Evolutionary conservation across 2,113 vertebrate genomes (phyloP).

Genomic region (Labeo catla): DNA sequence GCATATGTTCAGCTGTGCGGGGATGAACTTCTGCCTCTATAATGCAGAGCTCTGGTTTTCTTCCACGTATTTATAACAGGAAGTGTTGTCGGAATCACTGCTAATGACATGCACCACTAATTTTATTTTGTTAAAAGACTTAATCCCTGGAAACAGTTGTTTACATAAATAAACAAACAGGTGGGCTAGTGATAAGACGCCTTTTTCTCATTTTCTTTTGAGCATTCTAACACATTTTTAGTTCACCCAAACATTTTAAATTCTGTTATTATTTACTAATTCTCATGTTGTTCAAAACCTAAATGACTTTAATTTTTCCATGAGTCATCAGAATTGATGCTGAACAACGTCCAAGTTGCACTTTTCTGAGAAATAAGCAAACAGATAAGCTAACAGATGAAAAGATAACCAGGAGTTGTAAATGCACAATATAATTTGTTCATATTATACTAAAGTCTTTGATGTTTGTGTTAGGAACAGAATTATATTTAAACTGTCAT

Average conservation of each 20-base stretch:
- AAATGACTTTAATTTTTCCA: not conserved
- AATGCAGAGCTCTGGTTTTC: conserved; percentile 1
- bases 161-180: not conserved
- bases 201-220: not conserved
- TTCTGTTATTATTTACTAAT: not conserved
- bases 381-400: no score
- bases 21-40: not conserved
- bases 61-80: not conserved
- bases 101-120: not conserved
- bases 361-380: not conserved
- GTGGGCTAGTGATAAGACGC: not conserved
- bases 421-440: no score
- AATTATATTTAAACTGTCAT: no score
- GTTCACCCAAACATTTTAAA: not conserved
- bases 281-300: not conserved
- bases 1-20: conserved; percentile 27
- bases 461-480: no score
- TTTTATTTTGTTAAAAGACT: not conserved
- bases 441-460: no score
- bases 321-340: not conserved
- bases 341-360: not conserved
- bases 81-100: not conserved
- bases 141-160: not conserved
- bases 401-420: no score
- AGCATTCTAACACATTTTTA: not conserved